Evolutionary conservation across 2,888 invertebrate genomes (phyloP), one percentile per base, ranked within the genome.

Genomic region (Sinhomidia bicolor): DNA sequence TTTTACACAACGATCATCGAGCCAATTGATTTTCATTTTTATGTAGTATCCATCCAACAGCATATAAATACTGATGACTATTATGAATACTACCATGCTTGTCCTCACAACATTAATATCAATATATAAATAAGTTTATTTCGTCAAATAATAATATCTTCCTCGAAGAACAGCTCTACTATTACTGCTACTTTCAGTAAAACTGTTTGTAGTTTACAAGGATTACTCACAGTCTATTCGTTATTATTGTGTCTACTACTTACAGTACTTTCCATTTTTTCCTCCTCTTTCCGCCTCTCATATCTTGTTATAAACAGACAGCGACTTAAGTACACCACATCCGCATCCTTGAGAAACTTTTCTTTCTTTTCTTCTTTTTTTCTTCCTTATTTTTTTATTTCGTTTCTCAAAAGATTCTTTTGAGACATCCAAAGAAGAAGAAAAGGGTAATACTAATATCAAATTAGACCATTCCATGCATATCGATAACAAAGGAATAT

Each of bases 201-300:
- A n/a, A n/a, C n/a, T n/a, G n/a, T n/a, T 32, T 14, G 47, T 76
- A 76, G 47, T 57, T 57, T 57, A 57, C 54, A 57, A n/a, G 78
- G 79, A 79, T 79, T 79, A 79, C 32, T 57, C 47, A 29, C n/a
- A n/a, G n/a, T n/a, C 74, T 7, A 41, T 17, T 68, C 68, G 26
- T 6, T 44, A 26, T 47, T 32, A n/a, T 54, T 36, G 36, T 36
- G n/a, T n/a, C n/a, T n/a, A n/a, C n/a, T n/a, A n/a, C n/a, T n/a
- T n/a, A n/a, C n/a, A n/a, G n/a, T n/a, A n/a, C n/a, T n/a, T n/a
- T n/a, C n/a, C n/a, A n/a, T n/a, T n/a, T n/a, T n/a, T n/a, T n/a
- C n/a, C n/a, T n/a, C n/a, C 47, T 47, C 47, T 5, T 10, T 14
- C 10, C 14, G 47, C 47, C 10, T 47, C 47, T 47, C 54, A 1